phyloP scores from a whole-genome alignment of 2,888 invertebrate genomes.

The Drosophila nr. perissopoda region DNA sequence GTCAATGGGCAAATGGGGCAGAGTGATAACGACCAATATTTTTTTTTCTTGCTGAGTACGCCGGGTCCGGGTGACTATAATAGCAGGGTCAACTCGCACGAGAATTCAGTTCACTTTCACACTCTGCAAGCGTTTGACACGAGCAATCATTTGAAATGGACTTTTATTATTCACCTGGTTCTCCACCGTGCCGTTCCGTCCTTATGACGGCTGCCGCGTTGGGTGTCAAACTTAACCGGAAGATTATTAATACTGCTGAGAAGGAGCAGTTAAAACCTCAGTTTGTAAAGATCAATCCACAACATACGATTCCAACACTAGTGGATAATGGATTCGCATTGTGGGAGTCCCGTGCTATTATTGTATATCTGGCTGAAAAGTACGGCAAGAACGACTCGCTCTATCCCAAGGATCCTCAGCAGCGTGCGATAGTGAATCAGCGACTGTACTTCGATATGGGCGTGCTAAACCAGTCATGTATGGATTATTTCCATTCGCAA shows the following conservation, averaged over 20 bases:
- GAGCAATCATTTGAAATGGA: slow-evolving; percentile 84
- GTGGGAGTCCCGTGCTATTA: slow-evolving; percentile 94
- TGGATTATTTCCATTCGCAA: slow-evolving; percentile 89
- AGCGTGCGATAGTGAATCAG: slow-evolving; percentile 91
- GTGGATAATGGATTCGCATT: slow-evolving; percentile 92
- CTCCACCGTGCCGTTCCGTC: slow-evolving; percentile 88
- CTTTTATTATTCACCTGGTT: slow-evolving; percentile 88
- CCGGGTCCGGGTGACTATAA: slow-evolving; percentile 15
- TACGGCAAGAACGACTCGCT: slow-evolving; percentile 92
- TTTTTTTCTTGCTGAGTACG: neutral
- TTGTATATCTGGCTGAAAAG: slow-evolving; percentile 91
- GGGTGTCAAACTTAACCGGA: slow-evolving; percentile 88
- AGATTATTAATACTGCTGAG: slow-evolving; percentile 86
- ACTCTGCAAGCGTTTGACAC: slow-evolving; percentile 7
- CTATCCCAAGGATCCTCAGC: slow-evolving; percentile 90
- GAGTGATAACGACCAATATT: slow-evolving; percentile 4
- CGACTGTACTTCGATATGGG: slow-evolving; percentile 92
- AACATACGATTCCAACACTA: slow-evolving; percentile 93
- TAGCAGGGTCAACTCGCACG: neutral
- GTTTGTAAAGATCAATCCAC: slow-evolving; percentile 91
- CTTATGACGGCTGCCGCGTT: slow-evolving; percentile 88
- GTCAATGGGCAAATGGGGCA: neutral
- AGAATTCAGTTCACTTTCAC: slow-evolving; percentile 34
- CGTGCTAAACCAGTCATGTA: slow-evolving; percentile 89
- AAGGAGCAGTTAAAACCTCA: slow-evolving; percentile 89